phyloP scores from a whole-genome alignment of 2,113 vertebrate genomes.

The Pteronura brasiliensis region DNA sequence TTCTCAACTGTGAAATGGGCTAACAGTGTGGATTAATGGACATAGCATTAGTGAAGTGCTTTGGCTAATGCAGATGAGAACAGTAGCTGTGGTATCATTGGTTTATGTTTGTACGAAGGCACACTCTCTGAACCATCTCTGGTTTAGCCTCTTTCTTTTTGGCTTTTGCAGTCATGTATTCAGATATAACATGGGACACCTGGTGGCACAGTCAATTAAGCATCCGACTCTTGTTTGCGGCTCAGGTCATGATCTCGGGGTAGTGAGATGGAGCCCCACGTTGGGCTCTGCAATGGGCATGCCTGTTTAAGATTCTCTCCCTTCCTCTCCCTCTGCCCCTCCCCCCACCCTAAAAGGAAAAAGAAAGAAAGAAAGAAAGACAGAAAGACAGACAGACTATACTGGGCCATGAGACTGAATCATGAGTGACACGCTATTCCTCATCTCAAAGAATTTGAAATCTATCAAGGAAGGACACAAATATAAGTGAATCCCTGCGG shows the following conservation, averaged over 20 bases:
- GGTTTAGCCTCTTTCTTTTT: no score
- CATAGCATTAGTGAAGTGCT: background rate
- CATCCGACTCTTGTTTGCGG: background rate
- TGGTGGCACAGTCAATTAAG: background rate
- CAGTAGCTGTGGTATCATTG: background rate
- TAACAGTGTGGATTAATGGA: background rate
- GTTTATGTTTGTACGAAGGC: background rate
- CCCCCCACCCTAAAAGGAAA: background rate
- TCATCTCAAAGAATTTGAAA: background rate
- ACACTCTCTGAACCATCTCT: background rate
- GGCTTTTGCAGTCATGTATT: background rate
- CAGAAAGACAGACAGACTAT: background rate
- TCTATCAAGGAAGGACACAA: background rate
- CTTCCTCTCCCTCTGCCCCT: background rate
- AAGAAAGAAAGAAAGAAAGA: background rate
- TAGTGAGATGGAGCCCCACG: background rate
- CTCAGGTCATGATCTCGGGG: background rate
- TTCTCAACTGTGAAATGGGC: background rate
- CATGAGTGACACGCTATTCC: background rate
- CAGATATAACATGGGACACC: background rate
- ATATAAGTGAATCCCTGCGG: no score
- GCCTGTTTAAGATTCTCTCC: background rate
- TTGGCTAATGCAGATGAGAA: background rate
- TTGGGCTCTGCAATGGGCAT: background rate
- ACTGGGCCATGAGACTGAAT: background rate